Conservation (phyloP, 2,113 vertebrate species). For the Elephantulus edwardii region DNA sequence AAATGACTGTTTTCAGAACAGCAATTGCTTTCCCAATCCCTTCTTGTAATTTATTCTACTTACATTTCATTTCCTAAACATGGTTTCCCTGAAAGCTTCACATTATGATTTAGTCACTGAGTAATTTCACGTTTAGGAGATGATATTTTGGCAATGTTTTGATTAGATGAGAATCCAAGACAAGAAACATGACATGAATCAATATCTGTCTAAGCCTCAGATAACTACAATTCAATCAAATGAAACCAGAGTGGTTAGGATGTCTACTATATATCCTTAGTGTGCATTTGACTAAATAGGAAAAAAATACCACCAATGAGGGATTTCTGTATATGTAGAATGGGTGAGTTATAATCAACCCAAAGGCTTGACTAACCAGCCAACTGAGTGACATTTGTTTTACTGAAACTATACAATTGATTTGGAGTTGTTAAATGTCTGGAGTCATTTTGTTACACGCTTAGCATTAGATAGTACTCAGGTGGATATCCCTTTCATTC, state of each 20-base stretch:
- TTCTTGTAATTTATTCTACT: conserved; percentile 61
- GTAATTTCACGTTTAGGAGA: conserved; percentile 66
- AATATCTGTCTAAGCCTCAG: conserved; percentile 57
- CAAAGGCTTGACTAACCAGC: neutral
- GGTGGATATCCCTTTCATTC: neutral
- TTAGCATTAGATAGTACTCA: neutral
- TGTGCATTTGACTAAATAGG: conserved; percentile 6
- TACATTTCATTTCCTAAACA: conserved; percentile 71
- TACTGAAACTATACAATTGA: too few species aligned
- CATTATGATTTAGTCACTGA: conserved; percentile 72
- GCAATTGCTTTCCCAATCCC: neutral
- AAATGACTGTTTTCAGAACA: conserved; percentile 47
- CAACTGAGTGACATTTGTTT: neutral
- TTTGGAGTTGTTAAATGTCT: neutral
- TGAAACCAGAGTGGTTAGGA: neutral
- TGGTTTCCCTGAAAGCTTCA: conserved; percentile 63
- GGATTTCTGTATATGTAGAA: neutral
- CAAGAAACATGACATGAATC: conserved; percentile 56
- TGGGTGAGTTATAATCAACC: neutral
- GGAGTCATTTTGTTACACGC: neutral
- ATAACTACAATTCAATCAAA: conserved; percentile 67
- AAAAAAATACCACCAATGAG: neutral
- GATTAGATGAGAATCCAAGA: conserved; percentile 70
- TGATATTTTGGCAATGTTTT: conserved; percentile 72
- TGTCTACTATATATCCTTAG: neutral